Base-by-base conservation (phyloP, 2,113 vertebrate species). In the Pachycephala philippinensis region DNA sequence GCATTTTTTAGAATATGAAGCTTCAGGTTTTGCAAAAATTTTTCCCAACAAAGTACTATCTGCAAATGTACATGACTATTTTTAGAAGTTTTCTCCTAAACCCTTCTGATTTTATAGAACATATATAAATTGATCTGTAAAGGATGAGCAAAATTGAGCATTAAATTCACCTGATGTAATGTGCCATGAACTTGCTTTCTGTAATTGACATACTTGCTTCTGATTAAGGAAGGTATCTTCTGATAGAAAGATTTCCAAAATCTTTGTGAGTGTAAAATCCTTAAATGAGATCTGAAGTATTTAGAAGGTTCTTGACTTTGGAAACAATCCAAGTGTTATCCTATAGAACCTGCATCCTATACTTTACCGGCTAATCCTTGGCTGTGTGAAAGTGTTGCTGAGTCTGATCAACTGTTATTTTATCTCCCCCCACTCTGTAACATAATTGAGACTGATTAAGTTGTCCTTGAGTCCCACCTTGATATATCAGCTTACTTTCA, bases 401-500 rank as follows among this genome's bases (percentile, higher is more conserved):
- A 77, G 33, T 65, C 23, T 72, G 35, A 76, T 79, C 56, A 27
- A 40, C 33, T 44, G 28, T 78, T 78, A 42, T 39, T 96, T 75
- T 79, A 39, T 69, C 47, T 66, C 11, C 31, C 35, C 24, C 12
- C 6, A n/a, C 47, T 39, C 39, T 54, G 60, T 84, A 94, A 59
- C 30, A 33, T 96, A 81, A 94, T 56, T 92, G 59, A 84, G 33
- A 8, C 75, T 96, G 95, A 95, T 95, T 96, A 97, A 90, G 26
- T 93, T 94, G 87, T 90, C 92, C 87, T 96, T 94, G 90, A 86
- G 35, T 86, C 56, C 47, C 63, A 94, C 95, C 92, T 96, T 94
- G 82, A 30, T 82, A 2, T 27, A 33, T 64, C 37, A 83, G 11
- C 3, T 72, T 72, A 27, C n/a, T 39, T 88, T 80, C 22, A 13